Base-by-base conservation (phyloP, 2,797 vertebrate species). In the Sebastiscus tertius region DNA sequence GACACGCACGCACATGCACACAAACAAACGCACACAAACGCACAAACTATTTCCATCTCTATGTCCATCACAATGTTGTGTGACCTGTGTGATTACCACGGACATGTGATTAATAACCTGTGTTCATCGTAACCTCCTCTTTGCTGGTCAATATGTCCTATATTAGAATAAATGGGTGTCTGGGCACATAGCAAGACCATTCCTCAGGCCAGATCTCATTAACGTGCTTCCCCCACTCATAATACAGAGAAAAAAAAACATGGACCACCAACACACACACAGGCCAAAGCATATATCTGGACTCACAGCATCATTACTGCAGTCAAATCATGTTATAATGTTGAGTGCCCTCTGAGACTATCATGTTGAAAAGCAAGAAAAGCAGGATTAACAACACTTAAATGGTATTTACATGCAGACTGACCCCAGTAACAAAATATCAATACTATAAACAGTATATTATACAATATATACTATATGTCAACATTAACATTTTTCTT, bases 121-220 rank as follows among this genome's bases (percentile, higher is more conserved):
- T 71, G 77, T 68, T 82, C 71, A 81, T 72, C 24, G 27, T 72
- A 71, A 66, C 42, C 74, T 71, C 68, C 68, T 80, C 29, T 14
- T 14, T 79, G 70, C 77, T 58, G 20, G 39, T 81, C 77, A 82
- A 77, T 82, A 77, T 67, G 67, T 59, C 60, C 72, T 72, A 22
- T 75, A 89, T 86, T 81, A 84, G 66, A 82, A 87, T 80, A 74
- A 88, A 86, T 89, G 72, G 68, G 59, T 75, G 71, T 73, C 84
- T 75, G 59, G 34, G 75, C 77, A 64, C 77, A 71, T 59, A 64
- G 74, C 62, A 56, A 27, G 60, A 79, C 58, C 81, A 83, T 82
- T 83, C 64, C 74, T 85, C 74, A 61, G 68, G 56, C 54, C 70
- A 61, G 64, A 86, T 86, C 79, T 78, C 62, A 84, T 83, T 81